Base-by-base conservation (phyloP, 2,797 vertebrate species). In the Sebastes glaucus region DNA sequence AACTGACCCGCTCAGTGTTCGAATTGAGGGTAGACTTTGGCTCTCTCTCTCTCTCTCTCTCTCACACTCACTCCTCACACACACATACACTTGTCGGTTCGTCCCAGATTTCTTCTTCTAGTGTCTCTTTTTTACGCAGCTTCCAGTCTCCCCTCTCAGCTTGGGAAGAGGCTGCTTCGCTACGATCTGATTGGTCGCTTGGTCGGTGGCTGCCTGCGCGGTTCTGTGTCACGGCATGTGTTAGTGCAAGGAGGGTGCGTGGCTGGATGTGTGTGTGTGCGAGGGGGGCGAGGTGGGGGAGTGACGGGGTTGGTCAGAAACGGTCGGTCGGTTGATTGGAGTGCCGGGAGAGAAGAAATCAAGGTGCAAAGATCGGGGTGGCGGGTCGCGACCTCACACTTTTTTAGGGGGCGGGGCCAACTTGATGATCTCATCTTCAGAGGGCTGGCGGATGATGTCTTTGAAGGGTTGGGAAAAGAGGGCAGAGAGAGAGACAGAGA, bases 381-480 rank as follows among this genome's bases (percentile, higher is more conserved):
- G 53, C 22, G 53, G 53, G 66, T 65, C 20, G 14, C 11, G 59
- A 84, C 86, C 92, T 98, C 96, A 98, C 87, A 96, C 97, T 88
- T 98, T 98, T 92, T 98, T 98, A 78, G 98, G 98, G 3, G 98
- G 97, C 23, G 97, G 97, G 4, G 97, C 97, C 95, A 98, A 81
- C 94, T 98, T 98, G 95, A 98, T 98, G 93, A 99, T 98, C 94
- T 98, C 98, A 80, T 99, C 98, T 93, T 99, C 98, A 23, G 98
- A 99, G 18, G 98, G 97, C 90, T 99, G 98, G 85, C 98, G 97
- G 93, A 99, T 98, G 91, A 99, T 98, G 91, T 99, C 97, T 98
- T 73, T 16, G 62, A 33, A 6, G 4, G 9, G 23, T 6, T n/a
- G 11, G 23, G 64, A 53, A 55, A 22, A 52, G 1, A 68, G 8